Evolutionary conservation across 1,140 invertebrate genomes (phyloP).

Genomic region (Hormaphis cornu): DNA sequence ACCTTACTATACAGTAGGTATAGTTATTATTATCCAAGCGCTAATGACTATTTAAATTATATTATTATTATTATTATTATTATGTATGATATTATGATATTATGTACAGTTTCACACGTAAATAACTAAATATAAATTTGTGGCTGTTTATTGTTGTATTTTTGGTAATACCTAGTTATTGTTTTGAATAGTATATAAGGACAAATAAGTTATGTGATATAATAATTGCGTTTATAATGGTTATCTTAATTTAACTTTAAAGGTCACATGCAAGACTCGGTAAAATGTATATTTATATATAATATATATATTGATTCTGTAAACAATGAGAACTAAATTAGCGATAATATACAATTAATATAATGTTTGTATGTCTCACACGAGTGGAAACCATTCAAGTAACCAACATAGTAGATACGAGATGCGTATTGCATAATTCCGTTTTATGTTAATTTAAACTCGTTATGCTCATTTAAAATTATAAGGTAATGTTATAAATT

Average conservation of each 20-base stretch:
- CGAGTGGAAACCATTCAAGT: background rate
- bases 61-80: too few species aligned
- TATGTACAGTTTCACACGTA: too few species aligned
- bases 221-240: constrained; percentile 12
- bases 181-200: background rate
- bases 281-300: background rate
- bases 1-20: too few species aligned
- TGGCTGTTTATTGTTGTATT: background rate
- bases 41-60: too few species aligned
- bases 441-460: background rate
- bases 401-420: too few species aligned
- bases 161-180: background rate
- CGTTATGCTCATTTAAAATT: background rate
- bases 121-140: background rate
- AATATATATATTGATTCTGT: background rate
- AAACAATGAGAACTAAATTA: constrained; percentile 2
- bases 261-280: background rate
- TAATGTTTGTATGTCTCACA: background rate
- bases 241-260: constrained; percentile 16
- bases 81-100: background rate
- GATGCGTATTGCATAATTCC: background rate
- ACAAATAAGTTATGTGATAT: background rate
- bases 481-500: too few species aligned
- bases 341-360: background rate
- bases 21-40: too few species aligned